Base-by-base conservation (phyloP, 2,888 invertebrate genomes). In the Polydrusus tereticollis region DNA sequence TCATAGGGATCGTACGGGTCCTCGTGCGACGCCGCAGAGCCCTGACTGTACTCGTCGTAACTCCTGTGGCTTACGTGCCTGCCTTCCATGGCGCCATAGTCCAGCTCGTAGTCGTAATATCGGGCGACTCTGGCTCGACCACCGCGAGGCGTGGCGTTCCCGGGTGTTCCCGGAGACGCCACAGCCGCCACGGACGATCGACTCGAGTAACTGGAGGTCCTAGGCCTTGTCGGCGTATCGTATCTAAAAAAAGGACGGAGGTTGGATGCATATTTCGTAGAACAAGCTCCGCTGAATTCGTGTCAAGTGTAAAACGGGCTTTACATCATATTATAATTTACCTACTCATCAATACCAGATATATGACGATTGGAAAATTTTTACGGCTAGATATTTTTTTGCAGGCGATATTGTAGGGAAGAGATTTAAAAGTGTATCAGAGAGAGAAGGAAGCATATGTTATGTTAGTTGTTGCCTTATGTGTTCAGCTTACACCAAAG, bases 21-120 rank as follows among this genome's bases (percentile, higher is more conserved):
- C 76, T 92, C 92, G 81, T 90, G 91, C 26, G 89, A 89, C 2
- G 90, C 89, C 23, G 87, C 89, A 73, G 90, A 90, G 80, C 93
- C 88, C 86, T 91, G 90, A 85, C 93, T 89, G 87, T 92, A 92
- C 86, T 95, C 90, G 80, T 93, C 93, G 82, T 90, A 90, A 82
- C 88, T 90, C 70, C 91, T 90, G 84, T 89, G 88, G 20, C 66
- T 70, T 12, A 66, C 50, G 78, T 89, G 86, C 14, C 88, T 84
- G 76, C 88, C 88, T 77, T 87, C 88, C 52, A 88, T 88, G 14
- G 86, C 83, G 14, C 82, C 82, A 75, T 84, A 82, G 14, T 85
- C 83, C 55, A 77, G 47, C 55, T 79, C 72, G 82, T 77, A 85
- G 16, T 85, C 82, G 64, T 77, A 64, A 69, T 79, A 88, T 47